These are phyloP conservation scores for Procambarus virginalis DNA, from an alignment of 1,140 invertebrate species.

Conservation along the genomic window DNA sequence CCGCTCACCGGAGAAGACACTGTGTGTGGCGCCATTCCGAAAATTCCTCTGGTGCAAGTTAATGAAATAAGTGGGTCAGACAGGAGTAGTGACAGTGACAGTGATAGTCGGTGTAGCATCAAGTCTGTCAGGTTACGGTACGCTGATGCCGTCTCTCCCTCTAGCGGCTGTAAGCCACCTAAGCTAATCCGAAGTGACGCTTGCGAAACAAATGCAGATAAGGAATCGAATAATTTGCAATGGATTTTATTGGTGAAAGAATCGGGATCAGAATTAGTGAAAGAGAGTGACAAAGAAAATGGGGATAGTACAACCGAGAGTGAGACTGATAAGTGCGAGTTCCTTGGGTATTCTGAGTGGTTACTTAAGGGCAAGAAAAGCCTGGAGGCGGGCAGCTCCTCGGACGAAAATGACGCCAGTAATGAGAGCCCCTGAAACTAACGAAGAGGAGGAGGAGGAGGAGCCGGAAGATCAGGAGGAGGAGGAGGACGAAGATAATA, in stretches of 20 bases:
- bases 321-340: conserved; percentile 24
- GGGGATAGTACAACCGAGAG: conserved; percentile 27
- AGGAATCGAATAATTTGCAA: conserved; percentile 25
- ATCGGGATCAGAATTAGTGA: conserved; percentile 35
- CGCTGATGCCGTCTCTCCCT: conserved; percentile 50
- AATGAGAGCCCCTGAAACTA: neutral
- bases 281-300: conserved; percentile 33
- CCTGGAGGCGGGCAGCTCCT: conserved; percentile 15
- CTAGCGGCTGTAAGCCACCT: conserved; percentile 51
- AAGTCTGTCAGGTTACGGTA: conserved; percentile 42
- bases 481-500: neutral
- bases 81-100: conserved; percentile 50
- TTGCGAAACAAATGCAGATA: conserved; percentile 19
- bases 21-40: neutral
- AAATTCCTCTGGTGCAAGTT: conserved; percentile 38
- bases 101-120: conserved; percentile 46
- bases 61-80: conserved; percentile 53
- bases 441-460: neutral
- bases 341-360: conserved; percentile 45
- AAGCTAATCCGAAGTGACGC: conserved; percentile 54
- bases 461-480: neutral
- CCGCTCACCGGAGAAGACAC: neutral
- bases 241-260: conserved; percentile 52
- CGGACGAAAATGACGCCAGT: conserved; percentile 9
- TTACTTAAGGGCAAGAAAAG: conserved; percentile 26